phyloP scores from a whole-genome alignment of 2,797 vertebrate genomes.

The Taeniopygia guttata region DNA sequence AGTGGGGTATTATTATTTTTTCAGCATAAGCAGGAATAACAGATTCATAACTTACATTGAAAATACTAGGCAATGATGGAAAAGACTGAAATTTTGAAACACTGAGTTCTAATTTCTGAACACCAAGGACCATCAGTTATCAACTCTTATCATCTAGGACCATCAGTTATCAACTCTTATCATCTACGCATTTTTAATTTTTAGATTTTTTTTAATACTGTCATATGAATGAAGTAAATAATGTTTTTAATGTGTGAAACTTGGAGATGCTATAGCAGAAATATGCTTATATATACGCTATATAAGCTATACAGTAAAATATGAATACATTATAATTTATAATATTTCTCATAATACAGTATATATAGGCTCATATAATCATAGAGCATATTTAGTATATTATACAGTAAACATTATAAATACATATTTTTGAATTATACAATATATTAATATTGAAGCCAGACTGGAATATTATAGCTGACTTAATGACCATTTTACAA shows the following conservation, averaged over 20 bases:
- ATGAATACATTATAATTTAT: background rate
- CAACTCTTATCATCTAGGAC: background rate
- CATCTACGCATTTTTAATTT: background rate
- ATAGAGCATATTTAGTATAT: too few species aligned
- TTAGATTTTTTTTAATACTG: background rate
- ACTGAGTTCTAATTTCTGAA: background rate
- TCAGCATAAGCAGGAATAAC: background rate
- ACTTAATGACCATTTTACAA: background rate
- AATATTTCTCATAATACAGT: too few species aligned
- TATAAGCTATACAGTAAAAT: background rate
- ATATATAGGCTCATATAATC: background rate
- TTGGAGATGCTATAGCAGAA: background rate
- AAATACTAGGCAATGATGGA: background rate
- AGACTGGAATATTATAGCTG: background rate
- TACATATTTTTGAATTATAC: background rate
- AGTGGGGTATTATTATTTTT: background rate
- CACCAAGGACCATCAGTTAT: background rate
- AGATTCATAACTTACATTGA: background rate
- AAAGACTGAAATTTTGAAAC: background rate
- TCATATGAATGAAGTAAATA: background rate
- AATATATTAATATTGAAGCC: background rate
- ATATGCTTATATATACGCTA: background rate
- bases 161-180: background rate
- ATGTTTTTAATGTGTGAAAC: background rate
- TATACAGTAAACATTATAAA: background rate